Base-by-base conservation (phyloP, 2,113 vertebrate species). In the Nothoprocta perdicaria region DNA sequence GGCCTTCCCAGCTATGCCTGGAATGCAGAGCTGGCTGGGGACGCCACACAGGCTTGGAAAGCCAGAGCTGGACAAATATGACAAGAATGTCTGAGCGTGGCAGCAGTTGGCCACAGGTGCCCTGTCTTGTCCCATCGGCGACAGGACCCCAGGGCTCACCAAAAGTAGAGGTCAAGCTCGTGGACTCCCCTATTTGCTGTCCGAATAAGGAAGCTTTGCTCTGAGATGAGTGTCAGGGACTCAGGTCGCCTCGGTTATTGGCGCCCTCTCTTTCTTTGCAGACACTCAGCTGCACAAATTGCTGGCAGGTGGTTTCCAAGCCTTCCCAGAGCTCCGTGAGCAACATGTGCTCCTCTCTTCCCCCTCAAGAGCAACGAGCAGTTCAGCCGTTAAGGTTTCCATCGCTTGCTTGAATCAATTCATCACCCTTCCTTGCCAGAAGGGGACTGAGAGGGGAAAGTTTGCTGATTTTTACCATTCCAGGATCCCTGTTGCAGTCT, bases 401-500 rank as follows among this genome's bases (percentile, higher is more conserved):
- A 5, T 29, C 60, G 13, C 23, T 24, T 55, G 19, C n/a, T 84
- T 83, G 71, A 65, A 29, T 72, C 35, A 52, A 2, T 24, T 71
- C 1, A 0, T 22, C 73, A 4, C 5, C 71, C 24, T 40, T 35
- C 72, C 13, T 48, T 84, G 86, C 43, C 55, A 41, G 46, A 60
- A 52, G 24, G 63, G 24, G 78, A 46, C 61, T 72, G 77, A 75
- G 69, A 46, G 52, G 27, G 29, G 60, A 48, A 58, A 80, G 33
- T 63, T 73, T 46, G 14, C 61, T 88, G 65, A 3, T 89, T 75
- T 90, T 77, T 74, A 75, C 18, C 61, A 52, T 88, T 91, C 52
- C 40, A 81, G 58, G 45, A 83, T 89, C 57, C 31, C n/a, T 55
- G 19, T 24, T 85, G 43, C 33, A 19, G 73, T 69, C 85, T 75